Conservation (phyloP, 2,797 vertebrate species). For the Pterois miles region DNA sequence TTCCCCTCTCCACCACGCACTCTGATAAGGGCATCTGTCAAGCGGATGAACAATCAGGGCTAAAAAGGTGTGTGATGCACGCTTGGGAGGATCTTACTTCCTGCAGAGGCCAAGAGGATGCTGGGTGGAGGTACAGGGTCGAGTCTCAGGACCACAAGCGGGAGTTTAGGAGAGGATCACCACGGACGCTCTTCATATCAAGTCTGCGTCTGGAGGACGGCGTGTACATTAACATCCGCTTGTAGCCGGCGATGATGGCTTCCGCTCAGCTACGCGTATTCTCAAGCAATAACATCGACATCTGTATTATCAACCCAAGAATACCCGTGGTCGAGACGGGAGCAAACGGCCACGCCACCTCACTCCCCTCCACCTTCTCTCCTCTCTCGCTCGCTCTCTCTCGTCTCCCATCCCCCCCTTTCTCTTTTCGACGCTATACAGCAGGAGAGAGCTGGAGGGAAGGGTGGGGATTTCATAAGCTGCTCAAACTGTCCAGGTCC, state of each 20-base stretch:
- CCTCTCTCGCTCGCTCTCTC: slow-evolving; percentile 14
- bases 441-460: slow-evolving; percentile 74
- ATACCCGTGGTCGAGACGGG: slow-evolving; percentile 86
- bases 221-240: background rate
- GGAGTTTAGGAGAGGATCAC: slow-evolving; percentile 36
- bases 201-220: background rate
- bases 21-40: slow-evolving; percentile 83
- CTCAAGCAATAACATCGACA: slow-evolving; percentile 87
- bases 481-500: slow-evolving; percentile 58
- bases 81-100: slow-evolving; percentile 74
- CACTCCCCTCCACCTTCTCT: slow-evolving; percentile 69
- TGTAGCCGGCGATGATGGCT: slow-evolving; percentile 56
- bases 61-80: slow-evolving; percentile 79
- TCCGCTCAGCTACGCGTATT: slow-evolving; percentile 86
- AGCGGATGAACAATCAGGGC: slow-evolving; percentile 78
- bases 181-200: slow-evolving; percentile 16
- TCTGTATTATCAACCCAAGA: slow-evolving; percentile 87
- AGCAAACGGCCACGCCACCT: slow-evolving; percentile 72
- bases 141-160: slow-evolving; percentile 21
- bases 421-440: slow-evolving; percentile 47
- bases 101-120: slow-evolving; percentile 60
- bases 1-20: slow-evolving; percentile 69
- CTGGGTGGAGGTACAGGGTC: slow-evolving; percentile 17
- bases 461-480: slow-evolving; percentile 64
- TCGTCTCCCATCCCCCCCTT: slow-evolving; percentile 34